Percentiles rank a stretch among this genome's conserved stretches.
Evolutionary conservation across 1,140 invertebrate genomes (phyloP).

Genomic region (Ganaspis sp.): DNA sequence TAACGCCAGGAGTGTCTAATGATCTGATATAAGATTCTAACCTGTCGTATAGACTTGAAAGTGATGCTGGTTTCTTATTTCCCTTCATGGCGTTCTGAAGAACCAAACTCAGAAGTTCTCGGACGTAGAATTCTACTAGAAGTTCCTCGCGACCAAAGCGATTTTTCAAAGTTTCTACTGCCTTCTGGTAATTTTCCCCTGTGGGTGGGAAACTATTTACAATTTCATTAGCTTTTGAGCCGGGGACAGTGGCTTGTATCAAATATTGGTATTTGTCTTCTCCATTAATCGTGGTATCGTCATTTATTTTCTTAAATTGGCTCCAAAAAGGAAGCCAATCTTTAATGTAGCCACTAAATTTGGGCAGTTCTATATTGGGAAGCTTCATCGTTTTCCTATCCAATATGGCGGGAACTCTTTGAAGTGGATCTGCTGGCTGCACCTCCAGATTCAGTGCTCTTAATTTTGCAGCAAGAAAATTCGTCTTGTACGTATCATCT

Average conservation of each 20-base stretch:
- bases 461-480: neutral
- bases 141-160: constrained; percentile 52
- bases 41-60: too few relatives aligned
- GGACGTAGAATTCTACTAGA: constrained; percentile 25
- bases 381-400: neutral
- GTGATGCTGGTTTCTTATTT: neutral
- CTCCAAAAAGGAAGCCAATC: constrained; percentile 57
- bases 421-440: neutral
- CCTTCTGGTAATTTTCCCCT: constrained; percentile 49
- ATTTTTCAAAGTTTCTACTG: constrained; percentile 48
- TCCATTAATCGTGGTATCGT: constrained; percentile 38
- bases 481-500: neutral
- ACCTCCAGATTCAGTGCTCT: neutral
- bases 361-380: neutral
- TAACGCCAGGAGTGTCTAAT: too few relatives aligned
- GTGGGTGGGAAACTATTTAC: constrained; percentile 35
- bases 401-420: neutral
- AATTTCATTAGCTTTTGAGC: constrained; percentile 35
- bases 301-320: constrained; percentile 54
- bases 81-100: constrained; percentile 38
- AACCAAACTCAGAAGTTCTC: constrained; percentile 29
- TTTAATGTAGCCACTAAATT: constrained; percentile 50
- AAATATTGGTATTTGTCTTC: constrained; percentile 53
- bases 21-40: too few relatives aligned
- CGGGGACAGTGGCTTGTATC: constrained; percentile 38